Base-by-base conservation (phyloP, 2,797 vertebrate species). In the Echiichthys vipera region DNA sequence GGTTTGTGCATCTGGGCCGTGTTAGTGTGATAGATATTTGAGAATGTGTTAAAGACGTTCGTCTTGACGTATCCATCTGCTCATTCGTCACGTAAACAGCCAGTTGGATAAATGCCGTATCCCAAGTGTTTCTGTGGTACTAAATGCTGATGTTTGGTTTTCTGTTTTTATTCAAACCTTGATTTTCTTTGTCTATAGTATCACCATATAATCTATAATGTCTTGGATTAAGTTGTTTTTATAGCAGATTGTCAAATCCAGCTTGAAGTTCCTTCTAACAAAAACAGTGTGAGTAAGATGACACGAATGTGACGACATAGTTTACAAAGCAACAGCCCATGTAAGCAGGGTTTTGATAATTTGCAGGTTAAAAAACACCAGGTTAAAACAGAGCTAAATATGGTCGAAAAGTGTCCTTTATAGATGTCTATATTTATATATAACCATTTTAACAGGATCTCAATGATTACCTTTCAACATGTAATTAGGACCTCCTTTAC, bases 1-100 rank as follows among this genome's bases (percentile, higher is more conserved):
- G 40, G 54, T 83, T 71, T 63, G 36, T 62, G 54, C 63, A 79
- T 81, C 83, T 88, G 80, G 77, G 59, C 42, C 57, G 46, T 7
- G 51, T 85, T 83, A 66, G 71, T 46, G 47, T 71, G 69, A 50
- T 36, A 51, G 78, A 64, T 55, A 83, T 61, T 66, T 77, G 63
- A 84, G 68, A 71, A 59, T 9, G 71, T 74, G 80, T 78, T 65
- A 78, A 69, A 65, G 69, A 71, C 14, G n/a, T 71, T 71, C 22
- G 39, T 70, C 79, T 63, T 25, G 40, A 68, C 59, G 4, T 12
- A 30, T 71, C 65, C 72, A 71, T 74, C 69, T 77, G 72, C 75
- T 30, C 72, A 4, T 71, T 65, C 54, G 45, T 81, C 65, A 58
- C 65, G 34, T 69, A 45, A 65, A 83, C 71, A 63, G 29, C 20